phyloP scores from a whole-genome alignment of 2,888 invertebrate species.

The Orthosia gothica region DNA sequence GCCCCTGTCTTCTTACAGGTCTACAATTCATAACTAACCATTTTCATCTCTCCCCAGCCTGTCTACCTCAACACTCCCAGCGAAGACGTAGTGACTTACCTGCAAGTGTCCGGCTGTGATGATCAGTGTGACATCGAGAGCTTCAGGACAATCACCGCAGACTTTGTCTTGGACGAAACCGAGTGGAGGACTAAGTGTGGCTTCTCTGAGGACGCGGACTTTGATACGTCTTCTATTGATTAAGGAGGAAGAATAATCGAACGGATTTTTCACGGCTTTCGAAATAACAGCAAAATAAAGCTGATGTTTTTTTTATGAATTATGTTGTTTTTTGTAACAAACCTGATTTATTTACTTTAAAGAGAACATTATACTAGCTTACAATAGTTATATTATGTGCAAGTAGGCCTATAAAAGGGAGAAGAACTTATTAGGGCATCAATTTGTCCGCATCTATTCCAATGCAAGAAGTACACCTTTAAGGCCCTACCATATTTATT shows the following conservation, averaged over 20 bases:
- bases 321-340: background rate
- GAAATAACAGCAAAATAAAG: constrained; percentile 19
- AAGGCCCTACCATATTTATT: too few species aligned
- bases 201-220: constrained; percentile 59
- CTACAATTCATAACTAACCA: too few species aligned
- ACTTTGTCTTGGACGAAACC: constrained; percentile 53
- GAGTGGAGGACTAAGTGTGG: constrained; percentile 72
- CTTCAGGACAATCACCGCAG: constrained; percentile 68
- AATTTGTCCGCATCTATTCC: too few species aligned
- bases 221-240: constrained; percentile 69
- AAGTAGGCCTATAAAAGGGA: too few species aligned
- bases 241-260: constrained; percentile 25
- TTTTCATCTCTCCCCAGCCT: constrained; percentile 64
- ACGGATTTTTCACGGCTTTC: background rate
- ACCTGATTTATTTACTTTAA: too few species aligned
- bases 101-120: constrained; percentile 70
- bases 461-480: too few species aligned
- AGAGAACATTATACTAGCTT: too few species aligned
- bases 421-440: too few species aligned
- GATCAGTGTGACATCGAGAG: constrained; percentile 68
- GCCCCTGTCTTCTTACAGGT: too few species aligned
- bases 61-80: constrained; percentile 71
- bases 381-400: too few species aligned
- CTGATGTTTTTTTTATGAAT: background rate
- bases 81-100: constrained; percentile 59